Conservation (phyloP, 2,888 invertebrate genomes). For the Pyrocoelia pectoralis region DNA sequence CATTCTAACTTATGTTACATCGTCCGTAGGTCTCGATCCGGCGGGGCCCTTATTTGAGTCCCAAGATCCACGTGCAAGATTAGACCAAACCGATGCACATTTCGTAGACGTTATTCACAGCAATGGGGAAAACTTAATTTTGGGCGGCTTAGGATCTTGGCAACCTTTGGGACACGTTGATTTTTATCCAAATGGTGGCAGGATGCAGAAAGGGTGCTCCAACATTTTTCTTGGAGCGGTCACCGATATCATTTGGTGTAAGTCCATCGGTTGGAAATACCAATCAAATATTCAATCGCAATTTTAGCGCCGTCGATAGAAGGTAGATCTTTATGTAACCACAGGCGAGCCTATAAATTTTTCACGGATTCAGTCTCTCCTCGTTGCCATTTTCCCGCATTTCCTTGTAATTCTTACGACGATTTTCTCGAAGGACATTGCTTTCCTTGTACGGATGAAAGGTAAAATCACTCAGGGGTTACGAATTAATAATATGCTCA, state of each 20-base stretch:
- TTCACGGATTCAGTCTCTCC: constrained; percentile 94
- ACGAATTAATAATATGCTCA: background rate
- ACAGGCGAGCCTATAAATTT: constrained; percentile 90
- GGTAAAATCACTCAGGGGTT: constrained; percentile 48
- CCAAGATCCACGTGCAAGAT: constrained; percentile 83
- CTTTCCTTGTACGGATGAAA: constrained; percentile 70
- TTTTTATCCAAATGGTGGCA: constrained; percentile 91
- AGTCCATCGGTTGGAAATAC: constrained; percentile 53
- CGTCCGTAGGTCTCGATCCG: constrained; percentile 78
- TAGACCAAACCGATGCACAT: constrained; percentile 85
- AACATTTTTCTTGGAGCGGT: constrained; percentile 92
- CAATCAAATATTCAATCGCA: background rate
- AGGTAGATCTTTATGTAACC: constrained; percentile 90
- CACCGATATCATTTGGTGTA: constrained; percentile 87
- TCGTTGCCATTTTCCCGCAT: constrained; percentile 90
- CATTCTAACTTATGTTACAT: too few species aligned
- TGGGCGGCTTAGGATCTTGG: constrained; percentile 85
- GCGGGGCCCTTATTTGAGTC: constrained; percentile 92
- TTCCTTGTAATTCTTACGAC: constrained; percentile 86
- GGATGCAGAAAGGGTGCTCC: constrained; percentile 91
- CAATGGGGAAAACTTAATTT: constrained; percentile 90
- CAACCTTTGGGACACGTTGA: constrained; percentile 93
- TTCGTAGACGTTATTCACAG: constrained; percentile 95
- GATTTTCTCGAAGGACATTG: constrained; percentile 82
- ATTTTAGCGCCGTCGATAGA: constrained; percentile 76